These are phyloP conservation scores for Chascanopsetta lugubris DNA, from an alignment of 2,113 vertebrate genomes.

Conservation along the genomic window DNA sequence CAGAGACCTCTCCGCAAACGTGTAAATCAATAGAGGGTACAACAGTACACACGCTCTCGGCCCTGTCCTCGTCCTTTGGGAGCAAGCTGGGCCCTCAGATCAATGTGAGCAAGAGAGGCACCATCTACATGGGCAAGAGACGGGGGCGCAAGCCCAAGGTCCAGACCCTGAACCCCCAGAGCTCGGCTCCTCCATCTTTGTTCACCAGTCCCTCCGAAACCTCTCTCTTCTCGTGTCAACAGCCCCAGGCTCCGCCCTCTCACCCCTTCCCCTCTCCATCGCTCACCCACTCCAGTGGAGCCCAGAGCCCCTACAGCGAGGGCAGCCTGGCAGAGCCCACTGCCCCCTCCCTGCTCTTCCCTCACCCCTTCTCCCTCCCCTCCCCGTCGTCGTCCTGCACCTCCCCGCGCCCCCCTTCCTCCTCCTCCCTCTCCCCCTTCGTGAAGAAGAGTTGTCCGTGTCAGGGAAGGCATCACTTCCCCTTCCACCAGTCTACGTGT, in stretches of 20 bases:
- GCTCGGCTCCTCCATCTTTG: conserved; percentile 68
- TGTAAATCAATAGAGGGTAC: conserved; percentile 83
- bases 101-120: conserved; percentile 98
- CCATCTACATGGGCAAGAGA: conserved; percentile 98
- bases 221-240: conserved; percentile 74
- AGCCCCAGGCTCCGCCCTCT: conserved; percentile 77
- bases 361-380: conserved; percentile 73
- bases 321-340: conserved; percentile 86
- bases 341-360: conserved; percentile 63
- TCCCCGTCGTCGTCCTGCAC: conserved; percentile 75
- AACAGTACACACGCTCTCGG: conserved; percentile 87
- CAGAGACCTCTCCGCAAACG: conserved; percentile 50
- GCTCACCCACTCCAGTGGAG: conserved; percentile 90
- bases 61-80: conserved; percentile 91
- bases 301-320: conserved; percentile 92
- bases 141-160: conserved; percentile 95
- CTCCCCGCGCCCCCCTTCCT: conserved; percentile 71
- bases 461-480: conserved; percentile 76
- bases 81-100: conserved; percentile 95
- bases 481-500: conserved; percentile 78
- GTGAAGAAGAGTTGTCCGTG: conserved; percentile 85
- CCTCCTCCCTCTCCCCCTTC: conserved; percentile 76
- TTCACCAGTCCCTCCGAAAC: conserved; percentile 80
- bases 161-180: conserved; percentile 52
- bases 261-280: conserved; percentile 88